Evolutionary conservation across 2,113 vertebrate genomes (phyloP).

Genomic region (Boulengeromyrus knoepffleri): DNA sequence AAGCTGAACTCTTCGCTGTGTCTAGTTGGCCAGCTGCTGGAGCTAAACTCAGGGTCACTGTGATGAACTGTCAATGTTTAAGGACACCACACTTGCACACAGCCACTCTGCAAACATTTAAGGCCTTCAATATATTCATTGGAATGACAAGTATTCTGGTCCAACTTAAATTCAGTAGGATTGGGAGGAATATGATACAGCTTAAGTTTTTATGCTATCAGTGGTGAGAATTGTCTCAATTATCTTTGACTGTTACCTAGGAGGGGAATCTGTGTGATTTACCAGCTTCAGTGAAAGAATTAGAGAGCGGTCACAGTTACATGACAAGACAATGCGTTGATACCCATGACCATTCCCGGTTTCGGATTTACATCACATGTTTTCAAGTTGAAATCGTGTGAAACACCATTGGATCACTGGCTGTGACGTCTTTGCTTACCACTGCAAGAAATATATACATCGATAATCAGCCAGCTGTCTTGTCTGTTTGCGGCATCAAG

Average conservation of each 20-base stretch:
- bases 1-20: not conserved
- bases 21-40: not conserved
- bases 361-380: not conserved
- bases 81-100: not conserved
- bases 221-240: not conserved
- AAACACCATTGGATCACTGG: not conserved
- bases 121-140: not conserved
- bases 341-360: not conserved
- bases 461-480: conserved; percentile 9
- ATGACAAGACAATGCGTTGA: not conserved
- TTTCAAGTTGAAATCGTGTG: not conserved
- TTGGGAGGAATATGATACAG: not conserved
- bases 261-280: not conserved
- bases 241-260: not conserved
- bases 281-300: not conserved
- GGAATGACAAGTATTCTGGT: not conserved
- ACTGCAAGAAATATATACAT: conserved; percentile 5
- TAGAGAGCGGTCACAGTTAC: not conserved
- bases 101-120: not conserved
- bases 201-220: not conserved
- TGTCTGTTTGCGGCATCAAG: conserved; percentile 8
- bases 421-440: conserved; percentile 20
- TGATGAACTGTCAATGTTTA: not conserved
- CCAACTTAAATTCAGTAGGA: not conserved
- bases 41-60: not conserved